Conservation (phyloP, 2,888 invertebrate genomes). For the Noctua fimbriata region DNA sequence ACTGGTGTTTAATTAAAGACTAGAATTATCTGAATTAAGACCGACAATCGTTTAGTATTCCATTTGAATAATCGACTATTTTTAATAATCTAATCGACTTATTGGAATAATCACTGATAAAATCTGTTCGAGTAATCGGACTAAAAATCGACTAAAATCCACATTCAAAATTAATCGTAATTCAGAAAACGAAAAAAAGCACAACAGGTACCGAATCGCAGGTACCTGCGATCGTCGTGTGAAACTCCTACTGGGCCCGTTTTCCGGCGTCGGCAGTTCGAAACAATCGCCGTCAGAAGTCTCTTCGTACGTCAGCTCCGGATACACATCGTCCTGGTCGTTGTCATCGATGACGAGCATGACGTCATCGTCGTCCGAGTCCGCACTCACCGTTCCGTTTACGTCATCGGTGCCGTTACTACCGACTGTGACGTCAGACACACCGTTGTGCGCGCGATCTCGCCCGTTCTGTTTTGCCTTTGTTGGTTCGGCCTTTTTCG, state of each 20-base stretch:
- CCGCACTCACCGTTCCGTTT: slow-evolving; percentile 81
- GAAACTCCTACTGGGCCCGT: slow-evolving; percentile 79
- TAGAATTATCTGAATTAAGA: not conserved
- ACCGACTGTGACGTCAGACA: slow-evolving; percentile 67
- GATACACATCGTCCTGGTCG: slow-evolving; percentile 85
- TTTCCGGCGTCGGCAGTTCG: slow-evolving; percentile 78
- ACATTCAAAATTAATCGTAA: slow-evolving; percentile 6
- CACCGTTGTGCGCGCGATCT: slow-evolving; percentile 71
- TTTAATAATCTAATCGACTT: not conserved
- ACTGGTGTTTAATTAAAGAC: not conserved
- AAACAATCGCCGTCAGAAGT: slow-evolving; percentile 81
- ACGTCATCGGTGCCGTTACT: slow-evolving; percentile 68
- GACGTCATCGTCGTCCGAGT: slow-evolving; percentile 76
- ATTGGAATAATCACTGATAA: not conserved
- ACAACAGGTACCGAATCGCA: slow-evolving; percentile 66
- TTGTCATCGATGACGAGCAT: slow-evolving; percentile 78
- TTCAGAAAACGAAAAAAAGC: slow-evolving; percentile 40
- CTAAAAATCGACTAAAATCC: slow-evolving; percentile 50
- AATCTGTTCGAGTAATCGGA: not conserved
- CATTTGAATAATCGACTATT: not conserved
- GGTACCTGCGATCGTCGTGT: slow-evolving; percentile 88
- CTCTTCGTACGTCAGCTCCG: slow-evolving; percentile 87
- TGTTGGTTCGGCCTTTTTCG: slow-evolving; percentile 62
- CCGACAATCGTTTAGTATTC: not conserved
- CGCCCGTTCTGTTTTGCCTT: slow-evolving; percentile 79